phyloP scores from a whole-genome alignment of 1,140 invertebrate genomes.

The Lepidotrigona ventralis region DNA sequence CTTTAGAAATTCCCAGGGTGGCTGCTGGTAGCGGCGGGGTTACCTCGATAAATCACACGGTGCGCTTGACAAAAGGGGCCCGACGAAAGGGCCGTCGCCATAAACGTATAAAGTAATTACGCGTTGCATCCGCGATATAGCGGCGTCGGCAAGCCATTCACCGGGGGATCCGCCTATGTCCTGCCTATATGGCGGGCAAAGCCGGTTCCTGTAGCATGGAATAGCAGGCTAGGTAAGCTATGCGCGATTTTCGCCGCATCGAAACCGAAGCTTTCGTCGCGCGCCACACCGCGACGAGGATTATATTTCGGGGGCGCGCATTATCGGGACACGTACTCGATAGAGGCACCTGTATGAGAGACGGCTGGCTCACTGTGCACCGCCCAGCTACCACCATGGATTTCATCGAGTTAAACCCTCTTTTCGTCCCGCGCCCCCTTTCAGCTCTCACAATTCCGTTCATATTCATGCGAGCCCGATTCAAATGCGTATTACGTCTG shows the following conservation, averaged over 20 bases:
- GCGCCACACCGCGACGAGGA: conserved; percentile 57
- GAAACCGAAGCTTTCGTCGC: conserved; percentile 56
- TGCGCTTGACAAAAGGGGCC: conserved; percentile 61
- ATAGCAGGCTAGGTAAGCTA: conserved; percentile 41
- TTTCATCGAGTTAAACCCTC: conserved; percentile 63
- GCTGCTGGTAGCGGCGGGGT: conserved; percentile 27
- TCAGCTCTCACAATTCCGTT: conserved; percentile 48
- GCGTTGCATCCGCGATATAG: conserved; percentile 56
- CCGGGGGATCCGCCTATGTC: conserved; percentile 51
- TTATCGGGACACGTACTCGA: conserved; percentile 65
- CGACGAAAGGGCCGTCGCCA: conserved; percentile 64
- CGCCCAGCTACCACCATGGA: conserved; percentile 13
- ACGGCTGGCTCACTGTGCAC: conserved; percentile 22
- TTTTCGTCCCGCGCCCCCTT: conserved; percentile 12
- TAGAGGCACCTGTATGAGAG: conserved; percentile 38
- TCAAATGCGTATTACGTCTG: conserved; percentile 65
- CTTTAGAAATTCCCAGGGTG: conserved; percentile 59
- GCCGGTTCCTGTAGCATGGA: conserved; percentile 32
- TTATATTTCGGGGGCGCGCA: conserved; percentile 68
- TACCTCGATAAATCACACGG: conserved; percentile 64
- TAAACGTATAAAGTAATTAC: conserved; percentile 73
- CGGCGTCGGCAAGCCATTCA: conserved; percentile 53
- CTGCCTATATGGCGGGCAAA: conserved; percentile 34
- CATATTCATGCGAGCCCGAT: conserved; percentile 56
- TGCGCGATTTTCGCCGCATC: conserved; percentile 57